Base-by-base conservation (phyloP, 2,113 vertebrate species). In the Chlamydotis undulata region DNA sequence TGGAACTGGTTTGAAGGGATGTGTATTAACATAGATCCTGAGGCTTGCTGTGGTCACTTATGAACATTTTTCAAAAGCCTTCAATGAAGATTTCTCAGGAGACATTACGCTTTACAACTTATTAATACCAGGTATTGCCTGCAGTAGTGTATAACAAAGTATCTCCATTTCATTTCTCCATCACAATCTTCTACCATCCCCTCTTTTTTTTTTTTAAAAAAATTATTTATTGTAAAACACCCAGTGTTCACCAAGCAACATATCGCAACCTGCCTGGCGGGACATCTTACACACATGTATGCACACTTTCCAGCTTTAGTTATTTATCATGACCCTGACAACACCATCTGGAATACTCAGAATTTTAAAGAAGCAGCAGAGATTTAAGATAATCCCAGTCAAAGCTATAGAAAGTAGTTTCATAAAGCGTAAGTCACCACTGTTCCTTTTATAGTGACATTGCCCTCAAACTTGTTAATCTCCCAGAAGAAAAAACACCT, bases 81-180 rank as follows among this genome's bases (percentile, higher is more conserved):
- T 92, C 39, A 69, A 29, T 45, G 67, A 53, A 67, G 59, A 61
- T 87, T 90, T 95, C n/a, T 59, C 59, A 53, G 45, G 79, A 23
- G 17, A 41, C 7, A 10, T 47, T 41, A 60, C 53, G 24, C 49
- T 45, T 83, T 59, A 31, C 56, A 78, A 8, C 31, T 35, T 35
- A 10, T 61, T 49, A 61, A 26, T 10, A 80, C 14, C 33, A 82
- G 33, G 7, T n/a, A 43, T 19, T 61, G 22, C 41, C 56, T 70
- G 21, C 45, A 83, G 19, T 5, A n/a, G 28, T 1, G 6, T 25
- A 14, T 28, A 69, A 35, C 4, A n/a, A 84, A 45, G 4, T 24
- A 59, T 3, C 31, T 67, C n/a, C 13, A 18, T 14, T 83, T 71
- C 33, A 8, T 23, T n/a, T n/a, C 26, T 57, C 29, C 18, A 12